Evolutionary conservation across 1,140 invertebrate genomes (phyloP).

Genomic region (Ctenoplectra terminalis): DNA sequence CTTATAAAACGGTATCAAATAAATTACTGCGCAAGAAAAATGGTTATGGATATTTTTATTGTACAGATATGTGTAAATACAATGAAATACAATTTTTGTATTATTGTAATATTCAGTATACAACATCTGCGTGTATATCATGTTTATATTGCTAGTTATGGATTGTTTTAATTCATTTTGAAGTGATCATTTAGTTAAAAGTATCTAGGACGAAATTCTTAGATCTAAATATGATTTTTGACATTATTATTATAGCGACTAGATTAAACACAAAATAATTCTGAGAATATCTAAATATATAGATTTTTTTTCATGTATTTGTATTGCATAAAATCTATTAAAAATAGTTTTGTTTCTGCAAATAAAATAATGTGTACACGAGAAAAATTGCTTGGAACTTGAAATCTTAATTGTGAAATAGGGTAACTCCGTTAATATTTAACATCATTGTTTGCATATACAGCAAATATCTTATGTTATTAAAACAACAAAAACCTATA

Average conservation of each 20-base stretch:
- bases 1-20: slow-evolving; percentile 25
- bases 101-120: slow-evolving; percentile 58
- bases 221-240: slow-evolving; percentile 40
- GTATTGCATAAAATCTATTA: slow-evolving; percentile 59
- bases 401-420: slow-evolving; percentile 48
- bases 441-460: slow-evolving; percentile 29
- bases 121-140: slow-evolving; percentile 50
- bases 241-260: slow-evolving; percentile 36
- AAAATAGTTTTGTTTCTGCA: slow-evolving; percentile 71
- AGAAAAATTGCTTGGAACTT: slow-evolving; percentile 50
- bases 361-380: slow-evolving; percentile 51
- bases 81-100: slow-evolving; percentile 67
- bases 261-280: slow-evolving; percentile 50
- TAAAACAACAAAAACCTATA: slow-evolving; percentile 43
- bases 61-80: slow-evolving; percentile 78
- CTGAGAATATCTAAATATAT: slow-evolving; percentile 67
- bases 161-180: slow-evolving; percentile 33
- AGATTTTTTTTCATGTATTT: slow-evolving; percentile 40
- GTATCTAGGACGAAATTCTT: slow-evolving; percentile 51
- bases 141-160: slow-evolving; percentile 64
- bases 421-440: slow-evolving; percentile 41
- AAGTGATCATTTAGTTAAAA: slow-evolving; percentile 27
- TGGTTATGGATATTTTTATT: slow-evolving; percentile 72
- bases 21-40: slow-evolving; percentile 29
- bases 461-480: slow-evolving; percentile 33